Base-by-base conservation (phyloP, 2,888 invertebrate species). In the Harpalus rufipes region DNA sequence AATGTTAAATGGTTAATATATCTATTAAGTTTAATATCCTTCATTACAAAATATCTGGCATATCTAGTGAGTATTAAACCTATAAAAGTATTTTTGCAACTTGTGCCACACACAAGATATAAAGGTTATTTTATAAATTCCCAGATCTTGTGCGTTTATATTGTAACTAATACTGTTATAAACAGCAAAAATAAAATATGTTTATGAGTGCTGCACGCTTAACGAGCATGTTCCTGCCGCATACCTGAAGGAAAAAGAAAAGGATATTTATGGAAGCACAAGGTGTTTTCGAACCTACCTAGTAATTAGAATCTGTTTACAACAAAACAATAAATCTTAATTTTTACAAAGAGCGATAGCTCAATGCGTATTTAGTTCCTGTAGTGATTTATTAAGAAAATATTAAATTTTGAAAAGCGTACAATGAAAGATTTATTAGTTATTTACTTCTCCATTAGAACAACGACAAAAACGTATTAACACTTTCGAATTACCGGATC, bases 161-260 rank as follows among this genome's bases (percentile, higher is more conserved):
- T n/a, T 68, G 68, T 68, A 68, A 68, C 68, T 39, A 39, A 74
- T 74, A 74, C 72, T 44, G 72, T 74, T 74, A 74, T 74, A 39
- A 32, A 14, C 44, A 74, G 18, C 72, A 41, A 74, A 74, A 74
- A 74, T 74, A 74, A 74, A 44, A 74, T 44, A 74, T 74, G 72
- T 74, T 74, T 74, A 68, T 68, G 68, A 68, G 39, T 41, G 32
- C 63, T n/a, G 14, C 5, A 5, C 14, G 41, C 41, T 68, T 68
- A 68, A 68, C 68, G 68, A 68, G 14, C 68, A 7, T 68, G 68
- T 39, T 68, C 41, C 68, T 68, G 51, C 72, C 72, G 72, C 44
- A 74, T 44, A 18, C 21, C 41, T 74, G 4, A 18, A 2, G 72
- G 16, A 41, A 44, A 44, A 44, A 68, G 41, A 41, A 44, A 74